phyloP scores from a whole-genome alignment of 2,797 vertebrate genomes.

The Argyrosomus regius region DNA sequence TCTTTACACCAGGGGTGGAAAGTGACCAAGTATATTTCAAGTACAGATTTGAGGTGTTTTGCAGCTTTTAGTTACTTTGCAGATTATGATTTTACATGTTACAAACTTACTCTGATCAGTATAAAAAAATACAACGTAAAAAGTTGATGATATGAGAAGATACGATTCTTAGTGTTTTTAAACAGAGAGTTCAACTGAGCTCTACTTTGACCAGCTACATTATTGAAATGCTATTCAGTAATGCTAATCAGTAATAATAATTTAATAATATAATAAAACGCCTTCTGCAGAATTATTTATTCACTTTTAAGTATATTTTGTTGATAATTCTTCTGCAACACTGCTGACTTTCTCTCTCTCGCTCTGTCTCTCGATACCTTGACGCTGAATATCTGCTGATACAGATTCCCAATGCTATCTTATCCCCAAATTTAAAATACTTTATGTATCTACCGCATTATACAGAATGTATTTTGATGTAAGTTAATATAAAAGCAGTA shows the following conservation, averaged over 20 bases:
- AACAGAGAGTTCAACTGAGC: not conserved
- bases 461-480: not conserved
- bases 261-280: not conserved
- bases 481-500: too few relatives aligned
- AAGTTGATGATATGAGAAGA: not conserved
- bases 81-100: not conserved
- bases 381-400: too few relatives aligned
- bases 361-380: too few relatives aligned
- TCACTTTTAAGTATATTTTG: not conserved
- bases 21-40: not conserved
- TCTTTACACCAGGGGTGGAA: not conserved
- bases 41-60: too few relatives aligned
- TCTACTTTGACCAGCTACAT: not conserved
- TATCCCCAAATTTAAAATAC: not conserved
- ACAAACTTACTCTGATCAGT: not conserved
- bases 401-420: not conserved
- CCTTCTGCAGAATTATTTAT: not conserved
- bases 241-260: not conserved
- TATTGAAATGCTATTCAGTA: not conserved
- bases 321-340: not conserved
- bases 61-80: not conserved
- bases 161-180: not conserved
- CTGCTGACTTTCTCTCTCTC: too few relatives aligned
- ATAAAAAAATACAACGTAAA: conserved; percentile 1
- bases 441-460: not conserved